A percentile compares a stretch with the other conserved stretches of the same genome.
Conservation (phyloP, 2,888 invertebrate species). For the Tubulanus polymorphus region DNA sequence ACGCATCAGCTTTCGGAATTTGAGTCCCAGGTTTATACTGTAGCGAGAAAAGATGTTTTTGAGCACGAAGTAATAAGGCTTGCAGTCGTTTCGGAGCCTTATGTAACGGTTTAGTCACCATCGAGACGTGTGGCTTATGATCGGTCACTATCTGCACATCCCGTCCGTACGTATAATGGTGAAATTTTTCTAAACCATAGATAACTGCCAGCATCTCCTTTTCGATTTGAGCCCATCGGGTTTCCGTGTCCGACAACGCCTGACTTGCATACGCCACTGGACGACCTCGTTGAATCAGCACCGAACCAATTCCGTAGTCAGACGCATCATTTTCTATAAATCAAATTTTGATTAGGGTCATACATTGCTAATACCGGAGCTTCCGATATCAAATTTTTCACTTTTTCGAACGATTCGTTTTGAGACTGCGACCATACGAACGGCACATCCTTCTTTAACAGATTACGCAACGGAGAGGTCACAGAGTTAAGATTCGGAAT, state of each 20-base stretch:
- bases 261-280: slow-evolving; percentile 19
- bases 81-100: slow-evolving; percentile 18
- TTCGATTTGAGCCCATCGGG: slow-evolving; percentile 21
- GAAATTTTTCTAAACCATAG: slow-evolving; percentile 17
- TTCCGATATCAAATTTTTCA: slow-evolving; percentile 1
- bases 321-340: slow-evolving; percentile 22
- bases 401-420: slow-evolving; percentile 18
- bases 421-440: slow-evolving; percentile 21
- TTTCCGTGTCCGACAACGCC: slow-evolving; percentile 17
- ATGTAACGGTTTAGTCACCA: slow-evolving; percentile 17
- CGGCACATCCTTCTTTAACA: slow-evolving; percentile 18
- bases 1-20: slow-evolving; percentile 17
- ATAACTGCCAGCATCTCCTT: slow-evolving; percentile 22
- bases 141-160: slow-evolving; percentile 8
- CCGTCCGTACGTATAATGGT: slow-evolving; percentile 14
- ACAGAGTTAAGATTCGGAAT: slow-evolving; percentile 16
- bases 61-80: slow-evolving; percentile 14
- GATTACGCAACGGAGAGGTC: slow-evolving; percentile 13
- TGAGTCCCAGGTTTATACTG: slow-evolving; percentile 15
- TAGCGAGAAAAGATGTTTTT: slow-evolving; percentile 17
- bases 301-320: slow-evolving; percentile 23
- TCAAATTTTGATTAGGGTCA: slow-evolving; percentile 11
- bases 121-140: slow-evolving; percentile 15
- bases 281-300: slow-evolving; percentile 18
- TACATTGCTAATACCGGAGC: slow-evolving; percentile 21